These are phyloP conservation scores for Mus caroli DNA, from an alignment of 2,797 vertebrate genomes.

Conservation along the genomic window DNA sequence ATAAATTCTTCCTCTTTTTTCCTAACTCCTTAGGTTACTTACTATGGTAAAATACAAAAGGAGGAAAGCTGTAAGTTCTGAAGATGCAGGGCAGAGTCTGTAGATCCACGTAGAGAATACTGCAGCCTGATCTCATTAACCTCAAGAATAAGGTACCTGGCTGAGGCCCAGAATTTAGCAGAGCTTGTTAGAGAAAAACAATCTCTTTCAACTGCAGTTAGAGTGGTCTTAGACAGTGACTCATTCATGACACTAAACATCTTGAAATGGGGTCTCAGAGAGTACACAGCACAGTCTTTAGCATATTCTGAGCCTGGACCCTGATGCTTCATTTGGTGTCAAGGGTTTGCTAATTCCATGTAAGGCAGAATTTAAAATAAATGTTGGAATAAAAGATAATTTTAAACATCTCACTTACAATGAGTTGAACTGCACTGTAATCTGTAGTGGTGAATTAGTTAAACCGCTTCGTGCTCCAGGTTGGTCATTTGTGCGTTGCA, in stretches of 20 bases:
- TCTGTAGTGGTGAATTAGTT: not conserved
- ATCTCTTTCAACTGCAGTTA: constrained; percentile 26
- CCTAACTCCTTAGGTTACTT: not conserved
- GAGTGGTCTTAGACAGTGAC: not conserved
- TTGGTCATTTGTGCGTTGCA: accelerated
- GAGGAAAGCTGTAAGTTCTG: not conserved
- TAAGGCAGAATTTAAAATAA: constrained; percentile 36
- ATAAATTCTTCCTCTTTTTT: not conserved
- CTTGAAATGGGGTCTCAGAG: not conserved
- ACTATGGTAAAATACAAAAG: not conserved
- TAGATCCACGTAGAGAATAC: not conserved
- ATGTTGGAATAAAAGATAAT: not conserved
- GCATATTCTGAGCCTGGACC: not conserved
- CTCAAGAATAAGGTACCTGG: constrained; percentile 2
- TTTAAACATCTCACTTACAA: constrained; percentile 19
- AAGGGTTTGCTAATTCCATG: constrained; percentile 14
- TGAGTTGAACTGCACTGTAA: not conserved
- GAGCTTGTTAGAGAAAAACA: constrained; percentile 57
- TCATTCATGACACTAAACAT: not conserved
- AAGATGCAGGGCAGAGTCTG: not conserved
- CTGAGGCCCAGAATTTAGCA: constrained; percentile 16
- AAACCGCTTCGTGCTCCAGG: not conserved
- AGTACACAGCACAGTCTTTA: not conserved
- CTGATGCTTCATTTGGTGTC: not conserved
- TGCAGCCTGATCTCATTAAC: not conserved